These are phyloP conservation scores for Aepyceros melampus DNA, from an alignment of 2,113 vertebrate species.

Conservation along the genomic window DNA sequence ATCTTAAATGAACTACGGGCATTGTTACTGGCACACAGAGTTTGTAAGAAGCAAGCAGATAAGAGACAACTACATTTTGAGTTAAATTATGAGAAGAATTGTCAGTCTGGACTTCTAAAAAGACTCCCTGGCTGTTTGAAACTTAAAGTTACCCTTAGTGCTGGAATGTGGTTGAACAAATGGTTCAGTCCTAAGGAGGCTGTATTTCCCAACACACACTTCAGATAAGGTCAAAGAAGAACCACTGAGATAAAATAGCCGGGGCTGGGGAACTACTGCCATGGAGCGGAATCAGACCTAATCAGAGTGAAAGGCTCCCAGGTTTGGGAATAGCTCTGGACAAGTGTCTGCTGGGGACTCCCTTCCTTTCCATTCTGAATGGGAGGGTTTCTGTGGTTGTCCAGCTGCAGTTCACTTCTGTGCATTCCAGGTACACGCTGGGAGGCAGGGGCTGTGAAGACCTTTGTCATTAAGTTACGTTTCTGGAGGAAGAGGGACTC, in stretches of 20 bases:
- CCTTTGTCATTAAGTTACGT: background rate
- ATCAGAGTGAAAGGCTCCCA: background rate
- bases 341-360: background rate
- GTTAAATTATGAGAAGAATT: background rate
- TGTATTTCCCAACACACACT: background rate
- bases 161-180: background rate
- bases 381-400: background rate
- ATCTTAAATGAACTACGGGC: background rate
- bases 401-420: accelerated
- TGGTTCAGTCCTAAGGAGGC: background rate
- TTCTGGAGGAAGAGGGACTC: background rate
- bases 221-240: background rate
- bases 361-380: background rate
- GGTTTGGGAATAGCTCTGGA: background rate
- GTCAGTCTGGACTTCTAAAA: background rate
- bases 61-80: background rate
- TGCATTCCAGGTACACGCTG: accelerated
- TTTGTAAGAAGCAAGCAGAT: background rate
- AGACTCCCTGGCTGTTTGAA: background rate
- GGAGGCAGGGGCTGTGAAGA: background rate
- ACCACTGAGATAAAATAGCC: background rate
- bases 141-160: background rate
- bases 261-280: background rate
- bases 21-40: background rate
- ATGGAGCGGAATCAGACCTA: background rate